These are phyloP conservation scores for Drosophila arizonae DNA, from an alignment of 1,140 invertebrate genomes.

Conservation along the genomic window DNA sequence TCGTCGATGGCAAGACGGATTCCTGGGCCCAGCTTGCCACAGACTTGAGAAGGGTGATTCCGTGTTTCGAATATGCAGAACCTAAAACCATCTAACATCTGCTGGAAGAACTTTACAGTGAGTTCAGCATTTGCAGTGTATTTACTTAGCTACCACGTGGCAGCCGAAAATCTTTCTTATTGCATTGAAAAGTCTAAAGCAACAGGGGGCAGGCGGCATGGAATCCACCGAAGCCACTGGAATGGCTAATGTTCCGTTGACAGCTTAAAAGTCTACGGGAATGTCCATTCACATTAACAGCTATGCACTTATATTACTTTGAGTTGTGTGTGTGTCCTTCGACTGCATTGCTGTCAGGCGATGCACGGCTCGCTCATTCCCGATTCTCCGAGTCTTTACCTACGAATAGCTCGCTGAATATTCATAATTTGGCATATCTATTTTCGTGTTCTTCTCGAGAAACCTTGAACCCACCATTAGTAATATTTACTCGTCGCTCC, in stretches of 20 bases:
- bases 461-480: too few relatives aligned
- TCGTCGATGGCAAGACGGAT: not conserved
- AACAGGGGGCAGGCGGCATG: not conserved
- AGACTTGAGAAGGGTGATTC: not conserved
- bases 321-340: too few relatives aligned
- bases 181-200: conserved; percentile 57
- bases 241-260: conserved; percentile 29
- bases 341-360: too few relatives aligned
- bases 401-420: too few relatives aligned
- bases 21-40: not conserved
- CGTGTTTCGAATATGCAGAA: too few relatives aligned
- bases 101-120: too few relatives aligned
- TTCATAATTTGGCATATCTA: too few relatives aligned
- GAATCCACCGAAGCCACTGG: not conserved
- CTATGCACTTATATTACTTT: conserved; percentile 29
- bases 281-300: conserved; percentile 50
- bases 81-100: too few relatives aligned
- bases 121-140: not conserved
- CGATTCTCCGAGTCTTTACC: too few relatives aligned
- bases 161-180: not conserved
- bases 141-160: not conserved
- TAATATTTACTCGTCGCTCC: too few relatives aligned
- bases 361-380: too few relatives aligned
- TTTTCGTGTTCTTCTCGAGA: too few relatives aligned
- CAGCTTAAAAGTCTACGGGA: conserved; percentile 29